Percentiles rank a stretch among this genome's conserved stretches.
These are phyloP conservation scores for Epirrhoe alternata DNA, from an alignment of 2,888 invertebrate genomes.

Conservation along the genomic window DNA sequence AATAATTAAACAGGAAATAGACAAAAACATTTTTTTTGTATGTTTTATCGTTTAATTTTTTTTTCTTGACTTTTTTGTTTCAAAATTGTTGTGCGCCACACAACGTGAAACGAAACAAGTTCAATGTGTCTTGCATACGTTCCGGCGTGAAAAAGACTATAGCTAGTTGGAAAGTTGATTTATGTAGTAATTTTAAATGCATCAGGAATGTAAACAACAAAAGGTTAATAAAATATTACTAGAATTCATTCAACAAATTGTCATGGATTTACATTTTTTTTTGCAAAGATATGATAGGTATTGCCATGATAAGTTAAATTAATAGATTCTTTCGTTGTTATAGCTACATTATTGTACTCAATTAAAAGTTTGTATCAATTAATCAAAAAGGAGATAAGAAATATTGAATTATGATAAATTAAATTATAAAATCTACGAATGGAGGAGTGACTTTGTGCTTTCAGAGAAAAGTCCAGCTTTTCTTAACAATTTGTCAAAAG, in stretches of 20 bases:
- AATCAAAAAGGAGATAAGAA: slow-evolving; percentile 22
- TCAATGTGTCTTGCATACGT: no score
- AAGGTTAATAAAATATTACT: slow-evolving; percentile 16
- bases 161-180: slow-evolving; percentile 18
- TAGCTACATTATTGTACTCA: slow-evolving; percentile 34
- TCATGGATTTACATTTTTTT: slow-evolving; percentile 46
- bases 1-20: no score
- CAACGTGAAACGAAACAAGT: no score
- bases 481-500: slow-evolving; percentile 2
- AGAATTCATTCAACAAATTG: slow-evolving; percentile 38
- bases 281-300: slow-evolving; percentile 47
- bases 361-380: slow-evolving; percentile 27
- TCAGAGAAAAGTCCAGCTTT: slow-evolving; percentile 31
- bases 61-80: no score
- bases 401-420: slow-evolving; percentile 31
- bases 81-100: no score
- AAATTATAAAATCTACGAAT: slow-evolving; percentile 46
- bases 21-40: no score
- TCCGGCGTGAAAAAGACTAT: no score
- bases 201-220: slow-evolving; percentile 41
- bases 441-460: slow-evolving; percentile 52
- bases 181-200: slow-evolving; percentile 42
- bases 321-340: slow-evolving; percentile 47
- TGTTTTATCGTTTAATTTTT: no score
- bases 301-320: slow-evolving; percentile 37